Percentiles rank a stretch among this genome's conserved stretches.
These are phyloP conservation scores for Hybognathus amarus DNA, from an alignment of 2,797 vertebrate species.

Conservation along the genomic window DNA sequence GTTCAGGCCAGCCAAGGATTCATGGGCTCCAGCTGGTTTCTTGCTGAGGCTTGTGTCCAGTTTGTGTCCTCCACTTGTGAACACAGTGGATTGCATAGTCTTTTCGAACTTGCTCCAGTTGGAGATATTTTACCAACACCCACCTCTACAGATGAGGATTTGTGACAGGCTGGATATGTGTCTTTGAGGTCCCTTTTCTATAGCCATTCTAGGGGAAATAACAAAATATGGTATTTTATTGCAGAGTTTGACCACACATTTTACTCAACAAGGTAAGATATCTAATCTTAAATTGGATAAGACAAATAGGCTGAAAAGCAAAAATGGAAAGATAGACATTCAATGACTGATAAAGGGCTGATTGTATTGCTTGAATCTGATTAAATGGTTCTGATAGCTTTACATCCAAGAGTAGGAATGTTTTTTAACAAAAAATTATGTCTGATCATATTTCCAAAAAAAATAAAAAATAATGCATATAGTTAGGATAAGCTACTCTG, in stretches of 20 bases:
- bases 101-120: slow-evolving; percentile 16
- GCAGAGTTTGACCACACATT: background rate
- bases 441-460: background rate
- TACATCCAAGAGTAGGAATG: background rate
- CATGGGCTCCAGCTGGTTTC: slow-evolving; percentile 30
- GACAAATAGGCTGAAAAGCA: background rate
- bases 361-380: background rate
- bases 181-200: slow-evolving; percentile 14
- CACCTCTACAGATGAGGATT: slow-evolving; percentile 20
- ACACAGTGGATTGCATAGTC: slow-evolving; percentile 78
- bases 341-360: background rate
- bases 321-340: background rate
- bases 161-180: slow-evolving; percentile 13
- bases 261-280: background rate
- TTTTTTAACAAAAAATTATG: background rate
- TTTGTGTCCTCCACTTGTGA: slow-evolving; percentile 62
- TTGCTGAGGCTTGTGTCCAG: slow-evolving; percentile 56
- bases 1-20: slow-evolving; percentile 35
- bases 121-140: slow-evolving; percentile 42
- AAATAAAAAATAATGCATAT: background rate
- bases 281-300: background rate
- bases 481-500: background rate
- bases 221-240: background rate
- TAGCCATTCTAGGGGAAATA: slow-evolving; percentile 32
- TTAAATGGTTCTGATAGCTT: background rate